Evolutionary conservation across 2,113 vertebrate species (phyloP).

Genomic region (Pungitius pungitius): DNA sequence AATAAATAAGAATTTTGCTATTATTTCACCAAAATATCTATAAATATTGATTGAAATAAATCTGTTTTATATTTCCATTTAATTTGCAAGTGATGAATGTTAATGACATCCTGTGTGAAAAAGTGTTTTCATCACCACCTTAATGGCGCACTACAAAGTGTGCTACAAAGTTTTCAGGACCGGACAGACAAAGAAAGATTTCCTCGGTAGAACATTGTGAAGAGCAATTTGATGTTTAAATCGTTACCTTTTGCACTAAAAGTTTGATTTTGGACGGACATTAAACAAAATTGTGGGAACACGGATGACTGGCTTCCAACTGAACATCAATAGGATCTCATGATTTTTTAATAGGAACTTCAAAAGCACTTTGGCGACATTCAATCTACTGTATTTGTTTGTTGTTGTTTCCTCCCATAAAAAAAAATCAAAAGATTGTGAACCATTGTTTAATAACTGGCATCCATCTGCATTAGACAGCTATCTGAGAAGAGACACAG

Average conservation of each 20-base stretch:
- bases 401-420: conserved; percentile 20
- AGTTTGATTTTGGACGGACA: conserved; percentile 74
- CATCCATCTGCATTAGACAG: background rate
- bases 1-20: conserved; percentile 1
- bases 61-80: background rate
- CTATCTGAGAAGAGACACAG: conserved; percentile 42
- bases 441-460: conserved; percentile 33
- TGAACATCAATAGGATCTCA: conserved; percentile 67
- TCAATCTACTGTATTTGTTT: conserved; percentile 46
- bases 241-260: conserved; percentile 34
- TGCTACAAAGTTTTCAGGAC: background rate
- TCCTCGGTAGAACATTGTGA: background rate
- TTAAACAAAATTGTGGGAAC: conserved; percentile 71
- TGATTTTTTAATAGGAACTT: conserved; percentile 70
- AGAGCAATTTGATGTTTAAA: conserved; percentile 18
- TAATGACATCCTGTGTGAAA: background rate
- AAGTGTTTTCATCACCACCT: background rate
- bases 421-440: conserved; percentile 52
- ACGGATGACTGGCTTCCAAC: conserved; percentile 59
- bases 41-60: background rate
- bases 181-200: background rate
- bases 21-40: background rate
- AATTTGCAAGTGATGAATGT: background rate
- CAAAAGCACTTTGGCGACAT: conserved; percentile 68
- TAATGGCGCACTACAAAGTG: background rate